Percentiles rank a stretch among this genome's conserved stretches.
These are phyloP conservation scores for Microcebus lehilahytsara DNA, from an alignment of 2,113 vertebrate genomes.

Conservation along the genomic window DNA sequence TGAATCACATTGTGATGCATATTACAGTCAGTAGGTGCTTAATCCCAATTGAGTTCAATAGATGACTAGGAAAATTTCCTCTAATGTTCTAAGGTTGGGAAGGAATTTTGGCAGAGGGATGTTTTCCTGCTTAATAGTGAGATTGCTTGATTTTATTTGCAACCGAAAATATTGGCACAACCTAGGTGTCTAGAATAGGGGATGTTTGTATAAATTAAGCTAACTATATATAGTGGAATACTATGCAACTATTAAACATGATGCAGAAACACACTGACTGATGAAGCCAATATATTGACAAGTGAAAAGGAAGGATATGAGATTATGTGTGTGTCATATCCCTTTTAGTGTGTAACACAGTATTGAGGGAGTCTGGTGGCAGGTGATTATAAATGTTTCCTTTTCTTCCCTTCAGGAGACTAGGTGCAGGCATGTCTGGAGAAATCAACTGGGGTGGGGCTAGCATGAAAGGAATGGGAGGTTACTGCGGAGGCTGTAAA, in stretches of 20 bases:
- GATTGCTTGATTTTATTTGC: neutral
- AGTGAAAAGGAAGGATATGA: neutral
- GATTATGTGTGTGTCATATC: neutral
- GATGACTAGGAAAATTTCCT: neutral
- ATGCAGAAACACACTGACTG: neutral
- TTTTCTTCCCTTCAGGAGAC: neutral
- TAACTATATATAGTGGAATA: neutral
- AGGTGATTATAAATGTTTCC: neutral
- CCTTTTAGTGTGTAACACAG: neutral
- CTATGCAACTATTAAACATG: neutral
- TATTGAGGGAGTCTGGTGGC: neutral
- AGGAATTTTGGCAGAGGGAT: neutral
- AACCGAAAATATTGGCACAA: neutral
- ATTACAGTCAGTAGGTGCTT: neutral
- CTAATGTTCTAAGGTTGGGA: neutral
- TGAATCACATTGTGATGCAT: accelerated
- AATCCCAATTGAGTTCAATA: neutral
- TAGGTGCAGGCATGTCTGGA: neutral
- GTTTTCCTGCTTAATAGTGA: neutral
- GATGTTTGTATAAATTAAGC: neutral
- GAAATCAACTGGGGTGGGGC: neutral
- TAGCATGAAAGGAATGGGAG: neutral
- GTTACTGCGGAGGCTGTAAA: neutral
- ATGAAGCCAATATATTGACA: neutral
- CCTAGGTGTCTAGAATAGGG: neutral